Evolutionary conservation across 35 echinoderm and acorn worm genomes (phyloP), one percentile per base, ranked within the genome.

Genomic region (Strongylocentrotus purpuratus): DNA sequence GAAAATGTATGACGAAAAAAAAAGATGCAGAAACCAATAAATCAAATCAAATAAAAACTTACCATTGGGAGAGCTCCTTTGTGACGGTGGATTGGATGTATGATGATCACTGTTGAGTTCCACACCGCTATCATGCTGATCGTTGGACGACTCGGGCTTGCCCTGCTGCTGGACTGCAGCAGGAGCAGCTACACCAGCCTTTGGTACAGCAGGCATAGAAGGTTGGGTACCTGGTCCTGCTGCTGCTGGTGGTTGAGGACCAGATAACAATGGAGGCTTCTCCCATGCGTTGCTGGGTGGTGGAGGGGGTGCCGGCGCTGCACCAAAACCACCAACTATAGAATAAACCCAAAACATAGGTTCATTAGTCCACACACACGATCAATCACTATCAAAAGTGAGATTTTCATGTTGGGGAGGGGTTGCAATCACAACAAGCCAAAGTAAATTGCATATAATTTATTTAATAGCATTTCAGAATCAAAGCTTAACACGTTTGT

Each of bases 61-160:
- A 88, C 91, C 96, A 31, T 95, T 98, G 4, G 98, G 98, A 3
- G 97, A 98, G 88, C 97, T 99, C 32, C 97, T 78, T 31, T 97
- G 97, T n/a, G 98, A 99, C 17, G 98, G 95, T 45, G 98, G 98
- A 46, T 97, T 97, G 8, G 97, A 98, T 33, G 96, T 96, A 87
- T 99, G 98, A 89, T 99, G 98, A 88, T 99, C 98, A 93, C 98
- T 99, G 94, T 96, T 99, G 9, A 99, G 95, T 94, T 99, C 98
- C 25, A 99, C 96, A 8, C 98, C 98, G 86, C 98, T 99, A 88
- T 99, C 98, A 88, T 97, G 98, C 48, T 99, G 98, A 32, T 97
- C 97, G 86, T 65, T 96, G 50, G 94, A 78, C 33, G 94, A 90
- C 47, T 99, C 96, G 0, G 98, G 98, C 87, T 99, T 99, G 9